Percentiles rank a stretch among this genome's conserved stretches.
phyloP scores from a whole-genome alignment of 2,113 vertebrate genomes.

The Peucedramus taeniatus region DNA sequence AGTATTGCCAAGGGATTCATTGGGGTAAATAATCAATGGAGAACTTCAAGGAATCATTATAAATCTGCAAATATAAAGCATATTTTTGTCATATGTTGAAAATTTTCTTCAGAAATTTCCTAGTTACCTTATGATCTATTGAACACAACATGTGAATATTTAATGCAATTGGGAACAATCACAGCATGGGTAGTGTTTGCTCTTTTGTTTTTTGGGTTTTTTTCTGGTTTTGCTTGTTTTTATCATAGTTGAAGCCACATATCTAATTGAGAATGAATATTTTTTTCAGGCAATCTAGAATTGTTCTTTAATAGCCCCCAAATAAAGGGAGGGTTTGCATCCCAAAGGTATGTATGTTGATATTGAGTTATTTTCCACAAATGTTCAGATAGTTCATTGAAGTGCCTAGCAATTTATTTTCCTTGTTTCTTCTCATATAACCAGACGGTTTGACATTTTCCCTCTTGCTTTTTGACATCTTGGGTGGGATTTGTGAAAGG shows the following conservation, averaged over 20 bases:
- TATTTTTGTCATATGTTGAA: not conserved
- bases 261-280: not conserved
- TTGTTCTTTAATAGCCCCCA: not conserved
- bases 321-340: rapidly evolving
- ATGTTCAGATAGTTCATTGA: not conserved
- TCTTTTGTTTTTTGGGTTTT: not conserved
- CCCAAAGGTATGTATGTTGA: not conserved
- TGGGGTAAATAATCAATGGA: not conserved
- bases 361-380: not conserved
- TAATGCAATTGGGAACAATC: not conserved
- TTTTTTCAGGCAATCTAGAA: not conserved
- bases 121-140: not conserved
- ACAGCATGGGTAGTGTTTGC: not conserved
- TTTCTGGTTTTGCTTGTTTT: not conserved
- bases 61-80: not conserved
- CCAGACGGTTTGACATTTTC: not conserved
- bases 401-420: not conserved
- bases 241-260: not conserved
- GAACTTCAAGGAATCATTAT: not conserved
- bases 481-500: not conserved
- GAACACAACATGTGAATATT: not conserved
- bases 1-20: not conserved
- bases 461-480: not conserved
- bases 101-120: not conserved
- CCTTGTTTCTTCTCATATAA: not conserved